Evolutionary conservation across 2,113 vertebrate species (phyloP).

Genomic region (Puffinus mauretanicus): DNA sequence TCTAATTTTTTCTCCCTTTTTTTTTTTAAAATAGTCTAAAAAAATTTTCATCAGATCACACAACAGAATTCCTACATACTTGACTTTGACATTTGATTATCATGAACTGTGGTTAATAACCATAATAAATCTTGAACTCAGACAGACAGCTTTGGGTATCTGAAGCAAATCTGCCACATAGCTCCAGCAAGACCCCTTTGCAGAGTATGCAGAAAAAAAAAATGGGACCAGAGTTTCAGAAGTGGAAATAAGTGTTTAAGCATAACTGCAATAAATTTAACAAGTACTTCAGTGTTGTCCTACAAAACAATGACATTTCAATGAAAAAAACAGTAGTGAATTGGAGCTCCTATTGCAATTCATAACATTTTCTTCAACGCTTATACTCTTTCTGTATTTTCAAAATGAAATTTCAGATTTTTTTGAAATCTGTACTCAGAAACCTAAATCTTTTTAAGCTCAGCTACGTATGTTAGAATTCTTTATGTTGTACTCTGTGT

Average conservation of each 20-base stretch:
- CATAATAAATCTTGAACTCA: not conserved
- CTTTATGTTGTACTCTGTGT: not conserved
- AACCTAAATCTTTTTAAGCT: not conserved
- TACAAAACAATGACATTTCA: not conserved
- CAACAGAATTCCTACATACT: not conserved
- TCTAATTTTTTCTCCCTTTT: not conserved
- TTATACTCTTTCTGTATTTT: not conserved
- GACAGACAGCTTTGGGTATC: not conserved
- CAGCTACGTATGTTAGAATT: not conserved
- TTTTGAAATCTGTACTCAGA: not conserved
- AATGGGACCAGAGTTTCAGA: not conserved
- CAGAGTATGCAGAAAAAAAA: not conserved
- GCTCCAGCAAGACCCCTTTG: not conserved
- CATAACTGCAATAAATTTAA: not conserved
- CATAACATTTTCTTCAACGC: not conserved
- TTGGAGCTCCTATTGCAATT: not conserved
- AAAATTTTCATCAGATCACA: not conserved
- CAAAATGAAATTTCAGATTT: not conserved
- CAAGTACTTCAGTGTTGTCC: not conserved
- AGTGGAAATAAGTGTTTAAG: not conserved
- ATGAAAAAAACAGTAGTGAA: not conserved
- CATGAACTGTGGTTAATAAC: not conserved
- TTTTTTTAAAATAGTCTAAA: not conserved
- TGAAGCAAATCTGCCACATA: not conserved
- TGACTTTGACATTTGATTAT: not conserved